phyloP scores from a whole-genome alignment of 2,797 vertebrate genomes.

The Hafferia zeledoni region DNA sequence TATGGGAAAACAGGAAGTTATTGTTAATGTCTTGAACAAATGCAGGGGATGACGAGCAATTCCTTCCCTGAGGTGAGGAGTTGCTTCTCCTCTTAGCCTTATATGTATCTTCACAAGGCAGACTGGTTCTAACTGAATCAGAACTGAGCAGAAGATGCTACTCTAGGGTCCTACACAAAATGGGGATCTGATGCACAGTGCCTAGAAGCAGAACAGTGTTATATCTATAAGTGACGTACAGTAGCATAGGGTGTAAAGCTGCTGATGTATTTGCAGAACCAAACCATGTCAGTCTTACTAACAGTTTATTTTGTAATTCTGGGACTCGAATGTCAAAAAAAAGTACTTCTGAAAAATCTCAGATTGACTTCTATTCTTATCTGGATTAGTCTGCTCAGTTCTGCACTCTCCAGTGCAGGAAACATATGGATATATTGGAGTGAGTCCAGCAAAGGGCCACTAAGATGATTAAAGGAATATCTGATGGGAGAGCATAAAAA shows the following conservation, averaged over 20 bases:
- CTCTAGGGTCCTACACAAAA: neutral
- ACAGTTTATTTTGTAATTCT: neutral
- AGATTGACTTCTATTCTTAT: neutral
- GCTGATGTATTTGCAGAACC: neutral
- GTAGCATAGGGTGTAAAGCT: neutral
- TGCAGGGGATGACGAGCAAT: fast-evolving
- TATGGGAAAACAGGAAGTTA: neutral
- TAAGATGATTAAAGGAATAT: constrained; percentile 2
- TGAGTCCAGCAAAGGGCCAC: neutral
- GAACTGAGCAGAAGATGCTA: neutral
- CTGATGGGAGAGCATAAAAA: neutral
- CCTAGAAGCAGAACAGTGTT: neutral
- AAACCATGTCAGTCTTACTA: neutral
- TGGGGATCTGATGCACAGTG: neutral
- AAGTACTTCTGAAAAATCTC: neutral
- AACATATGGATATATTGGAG: neutral
- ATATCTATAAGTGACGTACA: neutral
- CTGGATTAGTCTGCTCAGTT: neutral
- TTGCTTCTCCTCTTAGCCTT: neutral
- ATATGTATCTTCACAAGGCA: neutral
- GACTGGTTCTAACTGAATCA: neutral
- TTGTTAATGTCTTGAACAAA: neutral
- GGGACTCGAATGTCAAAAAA: neutral
- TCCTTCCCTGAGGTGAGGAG: neutral
- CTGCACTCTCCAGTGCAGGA: neutral